Percentiles rank a stretch among this genome's conserved stretches.
These are phyloP conservation scores for Microctenopoma steveboyesi DNA, from an alignment of 2,797 vertebrate genomes.

Conservation along the genomic window DNA sequence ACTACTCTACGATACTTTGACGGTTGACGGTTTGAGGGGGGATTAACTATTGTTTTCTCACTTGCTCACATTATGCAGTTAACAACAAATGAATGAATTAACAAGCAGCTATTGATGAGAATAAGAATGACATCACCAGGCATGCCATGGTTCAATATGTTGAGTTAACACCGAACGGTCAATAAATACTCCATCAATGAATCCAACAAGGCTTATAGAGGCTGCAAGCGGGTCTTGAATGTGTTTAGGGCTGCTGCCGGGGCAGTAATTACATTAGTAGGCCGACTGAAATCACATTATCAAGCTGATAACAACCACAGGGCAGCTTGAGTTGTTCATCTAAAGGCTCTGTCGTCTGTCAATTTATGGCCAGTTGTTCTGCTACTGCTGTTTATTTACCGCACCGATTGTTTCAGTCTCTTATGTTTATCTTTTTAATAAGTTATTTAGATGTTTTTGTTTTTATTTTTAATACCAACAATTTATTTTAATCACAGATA, in stretches of 20 bases:
- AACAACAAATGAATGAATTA: constrained; percentile 48
- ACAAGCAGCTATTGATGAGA: constrained; percentile 45
- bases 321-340: constrained; percentile 43
- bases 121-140: constrained; percentile 76
- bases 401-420: constrained; percentile 10
- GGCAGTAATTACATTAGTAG: constrained; percentile 70
- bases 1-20: neutral
- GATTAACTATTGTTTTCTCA: constrained; percentile 28
- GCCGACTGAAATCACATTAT: constrained; percentile 70
- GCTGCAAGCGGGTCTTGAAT: constrained; percentile 67
- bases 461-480: neutral
- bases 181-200: constrained; percentile 76
- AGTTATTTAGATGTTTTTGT: neutral
- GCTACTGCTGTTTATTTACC: constrained; percentile 22
- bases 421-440: constrained; percentile 24
- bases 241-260: constrained; percentile 71
- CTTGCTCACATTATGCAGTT: constrained; percentile 37
- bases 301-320: constrained; percentile 70
- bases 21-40: constrained; percentile 25
- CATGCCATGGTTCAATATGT: constrained; percentile 59
- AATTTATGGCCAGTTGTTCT: constrained; percentile 23
- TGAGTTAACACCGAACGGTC: constrained; percentile 74
- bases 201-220: constrained; percentile 59
- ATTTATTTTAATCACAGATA: neutral
- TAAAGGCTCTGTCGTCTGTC: constrained; percentile 49